Conservation (phyloP, 1,140 invertebrate species). For the Drosophila murphyi region DNA sequence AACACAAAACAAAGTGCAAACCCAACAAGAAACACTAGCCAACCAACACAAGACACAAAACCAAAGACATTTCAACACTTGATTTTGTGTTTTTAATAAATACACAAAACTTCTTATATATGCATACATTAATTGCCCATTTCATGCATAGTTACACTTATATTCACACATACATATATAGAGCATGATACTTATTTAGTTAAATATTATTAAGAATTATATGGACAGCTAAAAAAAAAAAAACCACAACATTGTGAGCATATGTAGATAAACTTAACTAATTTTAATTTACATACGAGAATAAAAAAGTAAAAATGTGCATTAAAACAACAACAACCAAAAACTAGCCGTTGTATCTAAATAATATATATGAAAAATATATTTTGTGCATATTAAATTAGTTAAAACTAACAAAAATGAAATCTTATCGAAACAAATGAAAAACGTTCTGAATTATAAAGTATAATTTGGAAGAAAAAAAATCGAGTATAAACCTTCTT, state of each 20-base stretch:
- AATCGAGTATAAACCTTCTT: neutral
- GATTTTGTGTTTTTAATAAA: conserved; percentile 55
- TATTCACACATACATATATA: conserved; percentile 40
- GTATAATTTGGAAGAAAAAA: neutral
- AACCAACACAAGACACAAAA: conserved; percentile 62
- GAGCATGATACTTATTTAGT: conserved; percentile 68
- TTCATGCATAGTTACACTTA: conserved; percentile 27
- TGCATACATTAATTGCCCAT: conserved; percentile 11
- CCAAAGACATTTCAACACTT: conserved; percentile 39
- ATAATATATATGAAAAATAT: conserved; percentile 36
- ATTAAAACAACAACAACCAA: conserved; percentile 36
- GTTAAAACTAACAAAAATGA: conserved; percentile 12
- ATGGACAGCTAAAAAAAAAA: conserved; percentile 54
- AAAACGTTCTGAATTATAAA: neutral
- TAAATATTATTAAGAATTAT: conserved; percentile 76
- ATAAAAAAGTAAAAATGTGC: conserved; percentile 36
- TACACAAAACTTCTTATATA: conserved; percentile 34
- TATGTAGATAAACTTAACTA: conserved; percentile 76
- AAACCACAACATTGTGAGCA: conserved; percentile 59
- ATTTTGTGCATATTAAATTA: conserved; percentile 22
- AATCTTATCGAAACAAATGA: neutral
- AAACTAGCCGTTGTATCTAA: conserved; percentile 59
- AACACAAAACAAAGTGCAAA: conserved; percentile 49
- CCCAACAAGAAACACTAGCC: conserved; percentile 60
- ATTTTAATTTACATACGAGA: conserved; percentile 62